Conservation (phyloP, 2,113 vertebrate species). For the Python bivittatus region DNA sequence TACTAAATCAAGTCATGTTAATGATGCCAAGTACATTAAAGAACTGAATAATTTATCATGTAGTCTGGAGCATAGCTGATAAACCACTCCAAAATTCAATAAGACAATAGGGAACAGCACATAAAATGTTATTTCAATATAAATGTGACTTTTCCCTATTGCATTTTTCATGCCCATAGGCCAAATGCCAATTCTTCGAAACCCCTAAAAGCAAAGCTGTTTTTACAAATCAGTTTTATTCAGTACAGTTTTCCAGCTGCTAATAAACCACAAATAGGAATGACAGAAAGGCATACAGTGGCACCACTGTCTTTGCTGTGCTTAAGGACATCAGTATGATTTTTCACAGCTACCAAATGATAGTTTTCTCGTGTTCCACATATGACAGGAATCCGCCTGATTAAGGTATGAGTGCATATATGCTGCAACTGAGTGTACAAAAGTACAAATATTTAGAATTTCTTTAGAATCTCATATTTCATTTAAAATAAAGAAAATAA, state of each 20-base stretch:
- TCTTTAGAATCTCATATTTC: background rate
- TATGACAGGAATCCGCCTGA: background rate
- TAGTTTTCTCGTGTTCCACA: background rate
- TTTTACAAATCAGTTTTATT: background rate
- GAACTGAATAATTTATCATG: slow-evolving; percentile 15
- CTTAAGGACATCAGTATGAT: background rate
- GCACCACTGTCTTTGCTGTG: no score
- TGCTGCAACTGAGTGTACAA: background rate
- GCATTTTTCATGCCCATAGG: background rate
- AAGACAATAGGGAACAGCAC: background rate
- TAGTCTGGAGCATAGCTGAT: background rate
- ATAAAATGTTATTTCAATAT: background rate
- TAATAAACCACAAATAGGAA: background rate
- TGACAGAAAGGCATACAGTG: background rate
- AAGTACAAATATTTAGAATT: background rate
- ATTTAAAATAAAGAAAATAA: background rate
- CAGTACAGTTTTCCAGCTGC: background rate
- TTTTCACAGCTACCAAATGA: background rate
- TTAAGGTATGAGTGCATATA: background rate
- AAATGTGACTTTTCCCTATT: background rate
- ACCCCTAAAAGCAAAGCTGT: background rate
- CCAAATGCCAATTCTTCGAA: background rate
- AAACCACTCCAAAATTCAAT: background rate
- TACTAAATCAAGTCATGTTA: slow-evolving; percentile 10
- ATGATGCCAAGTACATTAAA: slow-evolving; percentile 17